Evolutionary conservation across 2,797 vertebrate species (phyloP), one percentile per base, ranked within the genome.

Genomic region (Parotocinclus haroldoi): DNA sequence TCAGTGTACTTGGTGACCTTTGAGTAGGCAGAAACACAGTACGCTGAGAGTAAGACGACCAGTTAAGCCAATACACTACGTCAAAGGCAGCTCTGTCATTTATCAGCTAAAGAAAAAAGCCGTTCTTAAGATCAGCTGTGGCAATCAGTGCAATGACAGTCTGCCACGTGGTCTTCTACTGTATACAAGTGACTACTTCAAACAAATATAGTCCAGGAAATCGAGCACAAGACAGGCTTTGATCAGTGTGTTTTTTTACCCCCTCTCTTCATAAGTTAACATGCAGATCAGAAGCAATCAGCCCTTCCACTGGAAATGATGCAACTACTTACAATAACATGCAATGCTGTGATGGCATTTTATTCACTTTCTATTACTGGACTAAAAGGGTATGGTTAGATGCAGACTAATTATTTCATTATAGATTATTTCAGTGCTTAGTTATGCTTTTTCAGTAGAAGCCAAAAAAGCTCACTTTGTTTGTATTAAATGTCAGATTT

Each of bases 21-120:
- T 2, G 2, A 27, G 27, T 5, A 27, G 27, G 27, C 27, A 57
- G 58, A 58, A 62, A 67, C 45, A 11, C 53, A 39, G 48, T 62
- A 66, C 67, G 49, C 9, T 0, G 18, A 56, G 18, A 27, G 17
- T 7, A 13, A 12, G 19, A 18, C 18, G 18, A 19, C 42, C 42
- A 44, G n/a, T 18, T 8, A 14, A 18, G 50, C 55, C 44, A 51
- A 46, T 40, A 19, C 27, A 54, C 36, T 39, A 45, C 58, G 44
- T 62, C 70, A 66, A 56, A 66, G 44, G n/a, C n/a, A 55, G 11
- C 63, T 27, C 49, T 38, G 69, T 57, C 27, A 42, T 38, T 56
- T 57, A 51, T 51, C 13, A 60, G 51, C 58, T 19, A 27, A 9
- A 7, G 51, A 55, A 44, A 61, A 55, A 45, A 72, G 16, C 51